These are phyloP conservation scores for Hormaphis cornu DNA, from an alignment of 1,140 invertebrate species.

Conservation along the genomic window DNA sequence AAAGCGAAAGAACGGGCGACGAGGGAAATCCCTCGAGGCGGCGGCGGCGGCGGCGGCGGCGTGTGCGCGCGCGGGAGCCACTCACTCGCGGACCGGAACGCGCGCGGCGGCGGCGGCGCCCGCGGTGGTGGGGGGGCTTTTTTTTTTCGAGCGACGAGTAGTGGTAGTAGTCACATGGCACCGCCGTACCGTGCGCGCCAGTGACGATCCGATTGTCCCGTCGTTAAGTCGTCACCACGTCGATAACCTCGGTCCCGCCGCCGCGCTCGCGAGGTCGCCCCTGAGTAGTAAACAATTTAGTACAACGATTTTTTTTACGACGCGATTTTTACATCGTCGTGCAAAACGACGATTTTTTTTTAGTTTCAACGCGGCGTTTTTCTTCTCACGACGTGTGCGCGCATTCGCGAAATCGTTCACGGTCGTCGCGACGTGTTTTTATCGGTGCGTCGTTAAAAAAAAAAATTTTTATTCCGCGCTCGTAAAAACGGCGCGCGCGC, in stretches of 20 bases:
- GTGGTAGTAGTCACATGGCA: conserved; percentile 20
- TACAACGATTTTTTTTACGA: too few relatives aligned
- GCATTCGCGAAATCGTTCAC: too few relatives aligned
- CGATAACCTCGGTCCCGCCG: not conserved
- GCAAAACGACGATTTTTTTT: too few relatives aligned
- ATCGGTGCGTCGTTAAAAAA: conserved; percentile 11
- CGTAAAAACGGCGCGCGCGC: conserved; percentile 15
- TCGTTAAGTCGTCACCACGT: conserved; percentile 27
- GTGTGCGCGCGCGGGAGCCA: not conserved
- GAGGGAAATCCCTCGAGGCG: conserved; percentile 21
- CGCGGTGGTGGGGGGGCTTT: not conserved
- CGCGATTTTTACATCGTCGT: too few relatives aligned
- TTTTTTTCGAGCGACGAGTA: not conserved
- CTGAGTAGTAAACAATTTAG: too few relatives aligned
- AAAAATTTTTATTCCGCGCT: conserved; percentile 19
- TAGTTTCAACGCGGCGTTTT: too few relatives aligned
- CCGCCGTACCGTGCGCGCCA: conserved; percentile 20
- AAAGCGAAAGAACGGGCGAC: conserved; percentile 27
- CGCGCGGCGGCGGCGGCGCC: not conserved
- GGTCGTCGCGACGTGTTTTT: too few relatives aligned
- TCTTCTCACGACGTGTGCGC: too few relatives aligned
- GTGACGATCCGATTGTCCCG: conserved; percentile 31
- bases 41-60: conserved; percentile 1
- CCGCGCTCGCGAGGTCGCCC: not conserved
- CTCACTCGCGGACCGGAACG: not conserved